Base-by-base conservation (phyloP, 2,888 invertebrate genomes). In the Ctenicera cuprea region DNA sequence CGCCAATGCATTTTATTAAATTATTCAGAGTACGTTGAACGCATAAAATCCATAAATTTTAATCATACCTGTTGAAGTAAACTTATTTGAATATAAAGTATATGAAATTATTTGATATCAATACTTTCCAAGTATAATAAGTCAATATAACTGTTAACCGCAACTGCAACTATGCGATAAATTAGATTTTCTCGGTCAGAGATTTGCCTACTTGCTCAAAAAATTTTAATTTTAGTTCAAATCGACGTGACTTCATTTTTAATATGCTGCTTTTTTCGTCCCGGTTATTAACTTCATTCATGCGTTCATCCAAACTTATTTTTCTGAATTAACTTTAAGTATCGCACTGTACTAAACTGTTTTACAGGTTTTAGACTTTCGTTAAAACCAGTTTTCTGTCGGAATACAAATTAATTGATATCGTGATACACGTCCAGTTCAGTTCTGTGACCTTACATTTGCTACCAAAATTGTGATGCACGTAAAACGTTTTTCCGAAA, bases 81-180 rank as follows among this genome's bases (percentile, higher is more conserved):
- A 33, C 33, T 33, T 33, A 33, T 33, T 33, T 33, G 33, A 33
- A 33, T 33, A 33, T 33, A 3, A 33, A 33, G 33, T 5, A 26
- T 26, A 33, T 8, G 33, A 33, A 8, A 33, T 5, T 9, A 26
- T 33, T 5, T 33, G 7, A 9, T 9, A 33, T 33, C 9, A 16
- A 48, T 48, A 48, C 18, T 20, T 48, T 48, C 48, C 11, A 12
- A 41, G 7, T 45, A n/a, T n/a, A n/a, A 16, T 48, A 48, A 48
- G 48, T 20, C 20, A 62, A 30, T 45, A 45, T 41, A 69, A 69
- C 68, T 62, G 68, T 69, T 48, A 33, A 48, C 50, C 62, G 38
- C 69, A 69, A 38, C 50, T 22, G 61, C 69, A 69, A 50, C 59
- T 69, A 62, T 62, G 69, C 61, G 62, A 61, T 59, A 62, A 67